Conservation (phyloP, 2,797 vertebrate species). For the Ptychadena robeensis region DNA sequence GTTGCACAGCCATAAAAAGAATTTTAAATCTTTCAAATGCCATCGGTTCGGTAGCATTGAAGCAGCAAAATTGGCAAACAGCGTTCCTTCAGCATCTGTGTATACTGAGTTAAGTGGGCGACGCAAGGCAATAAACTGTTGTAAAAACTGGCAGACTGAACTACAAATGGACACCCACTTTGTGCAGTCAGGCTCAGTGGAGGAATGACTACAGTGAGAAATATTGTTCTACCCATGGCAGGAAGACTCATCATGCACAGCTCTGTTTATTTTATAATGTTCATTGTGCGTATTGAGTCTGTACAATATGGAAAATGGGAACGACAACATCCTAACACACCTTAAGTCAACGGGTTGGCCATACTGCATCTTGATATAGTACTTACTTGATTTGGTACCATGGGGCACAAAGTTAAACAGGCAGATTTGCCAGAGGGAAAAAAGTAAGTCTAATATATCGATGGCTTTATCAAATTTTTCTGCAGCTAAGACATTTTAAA, state of each 20-base stretch:
- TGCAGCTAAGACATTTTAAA: no score
- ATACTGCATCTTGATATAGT: no score
- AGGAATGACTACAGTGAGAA: slow-evolving; percentile 21
- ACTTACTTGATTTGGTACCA: no score
- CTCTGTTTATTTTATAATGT: background rate
- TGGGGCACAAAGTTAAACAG: no score
- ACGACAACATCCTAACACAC: no score
- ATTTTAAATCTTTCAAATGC: background rate
- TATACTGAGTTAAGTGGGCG: slow-evolving; percentile 47
- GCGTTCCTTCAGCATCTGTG: slow-evolving; percentile 54
- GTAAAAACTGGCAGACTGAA: slow-evolving; percentile 36
- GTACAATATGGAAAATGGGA: background rate
- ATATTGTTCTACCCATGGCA: background rate
- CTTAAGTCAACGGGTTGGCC: no score
- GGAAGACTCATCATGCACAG: background rate
- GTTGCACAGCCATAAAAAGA: background rate
- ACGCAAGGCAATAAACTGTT: slow-evolving; percentile 48
- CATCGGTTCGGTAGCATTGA: background rate
- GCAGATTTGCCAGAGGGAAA: no score
- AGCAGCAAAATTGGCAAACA: slow-evolving; percentile 25
- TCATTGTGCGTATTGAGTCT: background rate
- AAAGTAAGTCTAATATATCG: no score
- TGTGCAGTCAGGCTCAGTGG: slow-evolving; percentile 10
- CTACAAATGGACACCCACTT: slow-evolving; percentile 56
- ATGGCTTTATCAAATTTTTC: no score